Conservation (phyloP, 2,797 vertebrate genomes). For the Cossypha dichroa region DNA sequence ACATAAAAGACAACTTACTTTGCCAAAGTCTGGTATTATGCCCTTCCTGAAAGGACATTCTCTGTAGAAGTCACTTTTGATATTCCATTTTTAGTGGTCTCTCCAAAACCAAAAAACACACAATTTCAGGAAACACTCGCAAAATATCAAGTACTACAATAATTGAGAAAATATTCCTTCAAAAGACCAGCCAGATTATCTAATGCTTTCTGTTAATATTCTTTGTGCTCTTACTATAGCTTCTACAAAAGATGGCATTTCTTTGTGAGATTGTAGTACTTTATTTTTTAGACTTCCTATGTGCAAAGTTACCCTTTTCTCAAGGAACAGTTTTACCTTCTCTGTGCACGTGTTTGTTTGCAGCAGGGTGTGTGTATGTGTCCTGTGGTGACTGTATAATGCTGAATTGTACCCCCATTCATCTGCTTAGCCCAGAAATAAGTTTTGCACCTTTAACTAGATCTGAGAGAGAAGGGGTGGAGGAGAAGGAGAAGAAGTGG, state of each 20-base stretch:
- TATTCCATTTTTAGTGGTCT: background rate
- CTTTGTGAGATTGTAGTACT: background rate
- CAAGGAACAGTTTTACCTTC: background rate
- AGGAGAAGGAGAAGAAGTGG: too few relatives aligned
- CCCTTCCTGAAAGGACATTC: background rate
- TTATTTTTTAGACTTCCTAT: background rate
- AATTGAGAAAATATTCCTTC: background rate
- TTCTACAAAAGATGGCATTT: background rate
- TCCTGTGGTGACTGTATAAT: too few relatives aligned
- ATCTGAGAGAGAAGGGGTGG: too few relatives aligned
- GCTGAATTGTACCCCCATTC: too few relatives aligned
- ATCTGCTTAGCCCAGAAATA: too few relatives aligned
- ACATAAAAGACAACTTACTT: background rate
- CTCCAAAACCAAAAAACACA: background rate
- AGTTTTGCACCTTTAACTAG: too few relatives aligned
- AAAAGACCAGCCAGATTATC: background rate
- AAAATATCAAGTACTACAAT: background rate
- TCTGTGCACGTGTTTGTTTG: background rate
- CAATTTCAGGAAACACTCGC: background rate
- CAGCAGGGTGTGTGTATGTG: fast-evolving
- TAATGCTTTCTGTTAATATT: background rate
- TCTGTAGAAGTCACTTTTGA: background rate
- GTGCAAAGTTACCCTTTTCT: background rate
- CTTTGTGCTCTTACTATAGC: background rate
- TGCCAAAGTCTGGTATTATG: background rate